phyloP scores from a whole-genome alignment of 2,113 vertebrate genomes.

The Sturnus vulgaris region DNA sequence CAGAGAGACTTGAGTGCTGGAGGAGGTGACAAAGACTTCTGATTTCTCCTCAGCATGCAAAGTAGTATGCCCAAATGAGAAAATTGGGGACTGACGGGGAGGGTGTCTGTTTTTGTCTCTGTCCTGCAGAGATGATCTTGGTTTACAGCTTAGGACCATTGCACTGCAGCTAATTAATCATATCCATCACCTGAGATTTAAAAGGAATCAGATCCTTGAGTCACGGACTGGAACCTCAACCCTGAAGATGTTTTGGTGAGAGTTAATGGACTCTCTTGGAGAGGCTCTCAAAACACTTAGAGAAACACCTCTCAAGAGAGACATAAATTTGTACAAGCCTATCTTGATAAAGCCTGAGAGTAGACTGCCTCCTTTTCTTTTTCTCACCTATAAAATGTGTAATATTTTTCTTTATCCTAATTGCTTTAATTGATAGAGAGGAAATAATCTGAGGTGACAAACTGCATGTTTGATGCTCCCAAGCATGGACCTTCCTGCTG shows the following conservation, averaged over 20 bases:
- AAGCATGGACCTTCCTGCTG: not conserved
- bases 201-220: not conserved
- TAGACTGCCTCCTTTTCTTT: not conserved
- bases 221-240: not conserved
- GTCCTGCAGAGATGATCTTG: not conserved
- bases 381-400: not conserved
- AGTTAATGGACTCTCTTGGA: not conserved
- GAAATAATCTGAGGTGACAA: not conserved
- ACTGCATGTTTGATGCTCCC: not conserved
- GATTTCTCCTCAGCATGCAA: not conserved
- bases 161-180: not conserved
- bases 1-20: not conserved
- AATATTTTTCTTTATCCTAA: not conserved
- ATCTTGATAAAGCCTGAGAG: not conserved
- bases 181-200: not conserved
- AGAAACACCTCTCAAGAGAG: not conserved
- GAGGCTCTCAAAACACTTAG: not conserved
- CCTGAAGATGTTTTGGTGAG: not conserved
- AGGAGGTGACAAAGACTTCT: not conserved
- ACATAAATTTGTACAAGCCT: not conserved
- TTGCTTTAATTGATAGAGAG: not conserved
- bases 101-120: not conserved
- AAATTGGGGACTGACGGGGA: not conserved
- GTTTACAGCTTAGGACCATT: not conserved
- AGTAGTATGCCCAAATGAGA: not conserved